Evolutionary conservation across 2,797 vertebrate species (phyloP), one percentile per base, ranked within the genome.

Genomic region (Anguilla marmorata): DNA sequence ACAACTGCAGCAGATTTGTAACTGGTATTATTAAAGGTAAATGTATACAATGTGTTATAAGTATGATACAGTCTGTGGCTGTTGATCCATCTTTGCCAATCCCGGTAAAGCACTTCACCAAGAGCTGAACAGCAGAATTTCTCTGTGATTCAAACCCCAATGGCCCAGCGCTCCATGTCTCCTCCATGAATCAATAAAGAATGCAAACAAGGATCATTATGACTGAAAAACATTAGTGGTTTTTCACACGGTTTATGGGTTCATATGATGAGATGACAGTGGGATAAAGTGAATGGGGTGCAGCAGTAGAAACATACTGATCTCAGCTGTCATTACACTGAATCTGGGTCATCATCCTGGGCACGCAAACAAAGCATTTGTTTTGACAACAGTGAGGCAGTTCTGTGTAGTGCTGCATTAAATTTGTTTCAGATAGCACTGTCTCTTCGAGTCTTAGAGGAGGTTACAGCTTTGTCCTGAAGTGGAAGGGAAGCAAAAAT

Each of bases 371-470:
- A n/a, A 58, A 63, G 74, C 16, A 16, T 12, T 19, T 84, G 63
- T 5, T 76, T 54, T 37, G 52, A 79, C 41, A 41, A 37, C 84
- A 24, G 21, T 3, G 45, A 82, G 79, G 45, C 45, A 50, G 41
- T 12, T 48, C 45, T 82, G 79, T 82, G n/a, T 82, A 82, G 21
- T 50, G 16, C 79, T 48, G 79, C 41, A 50, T 79, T 79, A 11
- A 54, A 60, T 56, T 48, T n/a, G 74, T 54, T 76, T 82, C 54
- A 87, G 54, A 83, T 58, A 87, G 45, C 69, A 41, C 16, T 8
- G 50, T 45, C 33, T 21, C 74, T 79, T 45, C 3, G 41, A 45
- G 41, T 45, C 4, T 45, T 37, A 76, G 14, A 41, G 74, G 37
- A 79, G 74, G 74, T 5, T 72, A 3, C 69, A 72, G 33, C 5